A percentile compares a stretch with the other conserved stretches of the same genome.
phyloP scores from a whole-genome alignment of 2,113 vertebrate species.

The Gobius niger region DNA sequence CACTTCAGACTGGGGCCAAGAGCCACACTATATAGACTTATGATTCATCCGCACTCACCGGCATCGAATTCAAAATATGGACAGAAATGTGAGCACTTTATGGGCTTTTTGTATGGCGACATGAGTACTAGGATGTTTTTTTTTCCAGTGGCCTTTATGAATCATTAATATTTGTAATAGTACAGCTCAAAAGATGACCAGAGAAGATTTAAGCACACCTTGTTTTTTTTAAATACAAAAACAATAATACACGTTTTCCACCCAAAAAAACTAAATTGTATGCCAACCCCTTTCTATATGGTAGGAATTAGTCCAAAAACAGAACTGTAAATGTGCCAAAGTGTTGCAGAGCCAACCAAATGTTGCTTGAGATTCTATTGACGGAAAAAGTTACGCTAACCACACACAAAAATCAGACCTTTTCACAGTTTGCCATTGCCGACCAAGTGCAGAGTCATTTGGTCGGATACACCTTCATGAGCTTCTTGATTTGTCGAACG shows the following conservation, averaged over 20 bases:
- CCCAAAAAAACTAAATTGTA: not conserved
- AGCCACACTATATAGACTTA: slow-evolving; percentile 70
- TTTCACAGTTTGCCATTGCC: too few species aligned
- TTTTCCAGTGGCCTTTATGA: slow-evolving; percentile 47
- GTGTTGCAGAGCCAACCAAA: not conserved
- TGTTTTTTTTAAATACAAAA: not conserved
- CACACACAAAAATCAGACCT: too few species aligned
- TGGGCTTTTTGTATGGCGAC: slow-evolving; percentile 50
- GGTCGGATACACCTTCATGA: too few species aligned
- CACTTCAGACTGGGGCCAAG: slow-evolving; percentile 72
- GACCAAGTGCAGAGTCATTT: too few species aligned
- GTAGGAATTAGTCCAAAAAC: not conserved
- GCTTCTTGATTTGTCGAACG: too few species aligned
- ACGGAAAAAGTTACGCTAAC: too few species aligned
- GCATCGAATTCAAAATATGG: slow-evolving; percentile 55
- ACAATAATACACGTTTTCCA: not conserved
- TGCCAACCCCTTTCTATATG: not conserved
- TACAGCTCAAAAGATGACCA: slow-evolving; percentile 37
- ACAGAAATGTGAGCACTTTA: slow-evolving; percentile 45
- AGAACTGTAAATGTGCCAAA: not conserved
- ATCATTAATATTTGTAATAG: slow-evolving; percentile 64
- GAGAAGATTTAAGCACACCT: slow-evolving; percentile 34
- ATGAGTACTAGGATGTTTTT: slow-evolving; percentile 37
- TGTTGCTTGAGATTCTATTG: not conserved
- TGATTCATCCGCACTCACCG: slow-evolving; percentile 59